phyloP scores from a whole-genome alignment of 1,140 invertebrate genomes.

The Cyrtorhinus lividipennis region DNA sequence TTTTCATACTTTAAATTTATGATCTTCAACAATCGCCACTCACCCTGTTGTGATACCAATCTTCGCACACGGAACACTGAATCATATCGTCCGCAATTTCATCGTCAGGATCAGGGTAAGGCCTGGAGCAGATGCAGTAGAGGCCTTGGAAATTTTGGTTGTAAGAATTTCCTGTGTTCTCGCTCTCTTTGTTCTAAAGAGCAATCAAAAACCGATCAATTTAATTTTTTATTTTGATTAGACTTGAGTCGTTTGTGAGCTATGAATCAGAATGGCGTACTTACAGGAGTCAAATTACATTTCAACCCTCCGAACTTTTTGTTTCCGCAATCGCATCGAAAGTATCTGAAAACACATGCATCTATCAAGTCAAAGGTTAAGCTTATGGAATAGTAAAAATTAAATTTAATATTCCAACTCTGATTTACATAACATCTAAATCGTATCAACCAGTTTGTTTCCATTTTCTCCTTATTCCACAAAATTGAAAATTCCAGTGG shows the following conservation, averaged over 20 bases:
- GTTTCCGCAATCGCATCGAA: constrained; percentile 96
- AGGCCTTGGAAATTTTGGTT: constrained; percentile 89
- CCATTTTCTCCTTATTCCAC: too few species aligned
- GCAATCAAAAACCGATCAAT: too few species aligned
- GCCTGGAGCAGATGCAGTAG: constrained; percentile 86
- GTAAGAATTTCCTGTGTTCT: constrained; percentile 68
- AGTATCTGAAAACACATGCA: constrained; percentile 45
- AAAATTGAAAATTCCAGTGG: too few species aligned
- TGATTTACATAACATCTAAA: too few species aligned
- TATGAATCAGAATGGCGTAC: too few species aligned
- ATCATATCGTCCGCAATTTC: constrained; percentile 80
- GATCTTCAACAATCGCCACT: constrained; percentile 10
- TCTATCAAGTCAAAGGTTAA: too few species aligned
- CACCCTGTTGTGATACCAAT: constrained; percentile 83
- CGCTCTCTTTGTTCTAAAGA: constrained; percentile 39
- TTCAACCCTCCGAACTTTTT: constrained; percentile 55
- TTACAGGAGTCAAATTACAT: constrained; percentile 55
- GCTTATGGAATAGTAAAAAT: too few species aligned
- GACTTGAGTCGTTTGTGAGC: too few species aligned
- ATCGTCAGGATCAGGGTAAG: constrained; percentile 85
- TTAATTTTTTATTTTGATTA: too few species aligned
- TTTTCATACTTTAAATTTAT: not conserved
- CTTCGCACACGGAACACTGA: constrained; percentile 93
- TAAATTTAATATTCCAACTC: too few species aligned
- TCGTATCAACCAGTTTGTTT: too few species aligned